Evolutionary conservation across 2,113 vertebrate species (phyloP).

Genomic region (Chionomys nivalis): DNA sequence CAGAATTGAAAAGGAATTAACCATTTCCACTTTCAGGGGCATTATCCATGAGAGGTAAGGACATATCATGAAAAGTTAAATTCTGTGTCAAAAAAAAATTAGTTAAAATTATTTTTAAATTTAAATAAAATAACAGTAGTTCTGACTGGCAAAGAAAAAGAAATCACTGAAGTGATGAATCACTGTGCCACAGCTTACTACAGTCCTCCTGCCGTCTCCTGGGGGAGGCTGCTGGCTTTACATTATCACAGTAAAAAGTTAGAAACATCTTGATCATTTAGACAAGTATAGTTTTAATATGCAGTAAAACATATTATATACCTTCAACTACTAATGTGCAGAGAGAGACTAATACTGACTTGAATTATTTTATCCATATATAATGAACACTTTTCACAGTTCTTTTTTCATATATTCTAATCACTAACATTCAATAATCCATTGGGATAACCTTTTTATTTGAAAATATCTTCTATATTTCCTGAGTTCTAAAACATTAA

Average conservation of each 20-base stretch:
- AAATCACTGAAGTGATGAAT: slow-evolving; percentile 3
- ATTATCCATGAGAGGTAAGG: neutral
- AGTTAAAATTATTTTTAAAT: too few species aligned
- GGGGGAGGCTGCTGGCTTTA: neutral
- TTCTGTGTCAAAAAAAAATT: slow-evolving; percentile 2
- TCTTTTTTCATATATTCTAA: neutral
- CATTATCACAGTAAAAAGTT: slow-evolving; percentile 17
- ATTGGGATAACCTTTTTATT: slow-evolving; percentile 38
- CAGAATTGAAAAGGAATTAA: neutral
- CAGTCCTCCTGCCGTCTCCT: slow-evolving; percentile 25
- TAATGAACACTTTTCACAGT: neutral
- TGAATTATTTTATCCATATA: slow-evolving; percentile 13
- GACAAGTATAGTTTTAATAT: neutral
- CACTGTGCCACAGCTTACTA: neutral
- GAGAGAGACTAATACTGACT: neutral
- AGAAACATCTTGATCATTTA: neutral
- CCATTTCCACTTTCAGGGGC: neutral
- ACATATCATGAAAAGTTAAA: slow-evolving; percentile 8
- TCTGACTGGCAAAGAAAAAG: slow-evolving; percentile 46
- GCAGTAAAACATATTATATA: slow-evolving; percentile 29
- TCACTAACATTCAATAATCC: slow-evolving; percentile 30
- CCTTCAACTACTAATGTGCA: slow-evolving; percentile 11
- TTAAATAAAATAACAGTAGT: neutral
- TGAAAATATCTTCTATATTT: slow-evolving; percentile 12
- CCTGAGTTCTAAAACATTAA: slow-evolving; percentile 29